A percentile compares a stretch with the other conserved stretches of the same genome.
phyloP scores from a whole-genome alignment of 53 echinoderm and acorn worm species.

The Echinarachnius parma region DNA sequence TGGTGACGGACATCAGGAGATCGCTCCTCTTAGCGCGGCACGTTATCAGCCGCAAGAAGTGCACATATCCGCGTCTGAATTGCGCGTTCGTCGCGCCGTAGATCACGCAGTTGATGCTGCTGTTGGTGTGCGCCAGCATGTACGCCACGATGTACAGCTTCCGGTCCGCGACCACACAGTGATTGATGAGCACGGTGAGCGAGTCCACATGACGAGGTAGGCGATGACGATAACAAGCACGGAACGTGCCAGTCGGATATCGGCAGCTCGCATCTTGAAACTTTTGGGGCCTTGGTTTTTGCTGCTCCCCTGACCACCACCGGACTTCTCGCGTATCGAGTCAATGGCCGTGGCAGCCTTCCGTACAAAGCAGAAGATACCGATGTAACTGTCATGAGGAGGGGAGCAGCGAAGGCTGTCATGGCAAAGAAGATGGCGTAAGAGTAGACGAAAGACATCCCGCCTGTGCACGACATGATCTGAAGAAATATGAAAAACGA shows the following conservation, averaged over 20 bases:
- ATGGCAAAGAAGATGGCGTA: slow-evolving; percentile 59
- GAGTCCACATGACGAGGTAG: slow-evolving; percentile 68
- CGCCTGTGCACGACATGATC: slow-evolving; percentile 41
- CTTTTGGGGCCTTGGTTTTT: too few species aligned
- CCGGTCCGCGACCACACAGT: slow-evolving; percentile 24
- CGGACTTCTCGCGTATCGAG: too few species aligned
- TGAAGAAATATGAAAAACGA: too few species aligned
- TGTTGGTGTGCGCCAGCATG: slow-evolving; percentile 61
- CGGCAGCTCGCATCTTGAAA: slow-evolving; percentile 21
- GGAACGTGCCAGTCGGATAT: slow-evolving; percentile 54
- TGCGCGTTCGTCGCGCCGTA: slow-evolving; percentile 67
- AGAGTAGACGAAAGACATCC: slow-evolving; percentile 49
- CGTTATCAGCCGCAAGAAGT: slow-evolving; percentile 27
- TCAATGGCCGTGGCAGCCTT: slow-evolving; percentile 21
- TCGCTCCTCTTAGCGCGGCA: slow-evolving; percentile 21
- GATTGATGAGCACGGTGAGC: slow-evolving; percentile 46
- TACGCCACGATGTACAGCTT: slow-evolving; percentile 41
- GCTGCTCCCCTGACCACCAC: too few species aligned
- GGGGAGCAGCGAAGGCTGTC: slow-evolving; percentile 39
- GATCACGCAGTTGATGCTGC: slow-evolving; percentile 66
- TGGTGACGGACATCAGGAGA: slow-evolving; percentile 2
- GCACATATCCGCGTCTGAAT: slow-evolving; percentile 57
- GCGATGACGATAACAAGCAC: slow-evolving; percentile 57
- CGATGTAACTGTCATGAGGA: slow-evolving; percentile 51
- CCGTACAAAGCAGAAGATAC: slow-evolving; percentile 49